Evolutionary conservation across 2,888 invertebrate species (phyloP).

Genomic region (Calameuta pallipes): DNA sequence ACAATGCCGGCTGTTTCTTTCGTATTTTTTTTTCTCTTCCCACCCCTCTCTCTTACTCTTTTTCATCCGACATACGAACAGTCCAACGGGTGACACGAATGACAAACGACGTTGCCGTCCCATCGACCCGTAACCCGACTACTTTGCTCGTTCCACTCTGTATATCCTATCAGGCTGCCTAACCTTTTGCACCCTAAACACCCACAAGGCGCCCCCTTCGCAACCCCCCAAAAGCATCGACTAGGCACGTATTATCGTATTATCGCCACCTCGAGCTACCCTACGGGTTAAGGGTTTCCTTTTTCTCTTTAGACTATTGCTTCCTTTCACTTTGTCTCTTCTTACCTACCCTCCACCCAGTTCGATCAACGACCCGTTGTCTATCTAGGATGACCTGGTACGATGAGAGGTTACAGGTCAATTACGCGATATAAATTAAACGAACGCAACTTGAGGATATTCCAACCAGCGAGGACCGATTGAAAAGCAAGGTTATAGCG

Average conservation of each 20-base stretch:
- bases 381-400: not conserved
- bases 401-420: not conserved
- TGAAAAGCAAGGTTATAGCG: not conserved
- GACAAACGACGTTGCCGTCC: conserved; percentile 45
- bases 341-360: too few relatives aligned
- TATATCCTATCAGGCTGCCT: not conserved
- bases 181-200: not conserved
- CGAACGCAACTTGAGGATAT: not conserved
- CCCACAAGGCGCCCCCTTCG: not conserved
- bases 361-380: not conserved
- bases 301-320: not conserved
- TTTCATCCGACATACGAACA: conserved; percentile 41
- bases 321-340: not conserved
- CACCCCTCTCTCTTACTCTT: conserved; percentile 14
- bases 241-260: not conserved
- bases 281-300: not conserved
- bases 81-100: conserved; percentile 40
- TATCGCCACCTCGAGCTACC: not conserved
- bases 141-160: not conserved
- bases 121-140: conserved; percentile 32
- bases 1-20: conserved; percentile 54
- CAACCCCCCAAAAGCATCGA: not conserved
- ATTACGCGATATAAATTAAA: not conserved
- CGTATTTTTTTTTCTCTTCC: conserved; percentile 27
- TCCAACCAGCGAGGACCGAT: not conserved